Percentiles rank a stretch among this genome's conserved stretches.
Conservation (phyloP, 2,888 invertebrate species). For the Megaustenia siamemsis region DNA sequence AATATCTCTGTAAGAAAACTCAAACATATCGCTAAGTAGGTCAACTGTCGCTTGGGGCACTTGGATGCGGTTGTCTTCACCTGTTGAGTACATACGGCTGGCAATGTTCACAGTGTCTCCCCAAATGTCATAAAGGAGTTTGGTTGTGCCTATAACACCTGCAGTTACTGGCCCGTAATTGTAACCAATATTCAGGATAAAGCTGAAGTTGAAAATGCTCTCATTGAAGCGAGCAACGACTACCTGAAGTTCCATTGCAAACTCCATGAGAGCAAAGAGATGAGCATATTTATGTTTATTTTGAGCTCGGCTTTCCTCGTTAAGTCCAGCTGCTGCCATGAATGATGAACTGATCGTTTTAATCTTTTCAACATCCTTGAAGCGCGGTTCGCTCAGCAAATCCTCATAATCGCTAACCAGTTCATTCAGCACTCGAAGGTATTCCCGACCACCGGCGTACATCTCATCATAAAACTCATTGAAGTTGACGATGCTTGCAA, state of each 20-base stretch:
- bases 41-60: constrained; percentile 80
- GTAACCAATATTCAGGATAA: constrained; percentile 86
- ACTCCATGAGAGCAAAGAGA: constrained; percentile 93
- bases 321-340: constrained; percentile 97
- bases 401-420: constrained; percentile 97
- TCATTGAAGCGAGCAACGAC: constrained; percentile 78
- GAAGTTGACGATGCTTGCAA: constrained; percentile 97
- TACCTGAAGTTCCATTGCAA: constrained; percentile 92
- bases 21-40: constrained; percentile 87
- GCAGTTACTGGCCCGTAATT: constrained; percentile 98
- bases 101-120: constrained; percentile 99
- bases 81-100: constrained; percentile 97
- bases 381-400: constrained; percentile 89
- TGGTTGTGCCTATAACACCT: constrained; percentile 96
- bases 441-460: constrained; percentile 96
- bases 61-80: constrained; percentile 89
- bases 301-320: constrained; percentile 87
- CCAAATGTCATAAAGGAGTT: constrained; percentile 98
- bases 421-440: constrained; percentile 95
- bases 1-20: constrained; percentile 94
- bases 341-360: constrained; percentile 97
- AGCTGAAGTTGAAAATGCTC: constrained; percentile 80
- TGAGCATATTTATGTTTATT: constrained; percentile 88
- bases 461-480: constrained; percentile 99
- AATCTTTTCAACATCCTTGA: constrained; percentile 95